Percentiles rank a stretch among this genome's conserved stretches.
Conservation (phyloP, 2,888 invertebrate species). For the Machimus rusticus region DNA sequence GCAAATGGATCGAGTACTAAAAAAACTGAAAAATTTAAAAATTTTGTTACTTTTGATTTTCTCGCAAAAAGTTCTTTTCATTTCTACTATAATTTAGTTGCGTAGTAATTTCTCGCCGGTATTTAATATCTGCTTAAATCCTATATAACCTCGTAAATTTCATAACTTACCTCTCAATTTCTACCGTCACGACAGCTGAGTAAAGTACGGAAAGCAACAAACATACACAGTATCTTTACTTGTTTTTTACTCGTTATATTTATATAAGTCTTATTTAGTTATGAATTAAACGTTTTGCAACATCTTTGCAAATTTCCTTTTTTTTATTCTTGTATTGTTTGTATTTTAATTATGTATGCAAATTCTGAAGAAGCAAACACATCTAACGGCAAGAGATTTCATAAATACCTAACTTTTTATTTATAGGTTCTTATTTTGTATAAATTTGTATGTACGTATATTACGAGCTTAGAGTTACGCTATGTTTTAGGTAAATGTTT, state of each 20-base stretch:
- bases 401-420: not conserved
- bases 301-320: not conserved
- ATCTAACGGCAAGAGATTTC: conserved; percentile 29
- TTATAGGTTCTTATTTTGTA: conserved; percentile 10
- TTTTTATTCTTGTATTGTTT: not conserved
- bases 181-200: conserved; percentile 14
- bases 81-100: not conserved
- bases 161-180: not conserved
- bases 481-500: not conserved
- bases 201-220: conserved; percentile 29
- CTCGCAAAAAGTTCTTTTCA: not conserved
- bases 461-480: conserved; percentile 3
- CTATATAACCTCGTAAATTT: not conserved
- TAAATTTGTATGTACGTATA: conserved; percentile 21
- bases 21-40: not conserved
- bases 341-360: not conserved
- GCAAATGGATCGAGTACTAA: not conserved
- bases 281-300: conserved; percentile 12
- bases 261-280: not conserved
- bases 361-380: conserved; percentile 23
- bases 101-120: not conserved
- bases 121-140: not conserved
- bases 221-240: conserved; percentile 19
- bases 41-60: not conserved
- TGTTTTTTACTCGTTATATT: not conserved